Percentiles rank a stretch among this genome's conserved stretches.
Evolutionary conservation across 2,113 vertebrate species (phyloP).

Genomic region (Indicator indicator): DNA sequence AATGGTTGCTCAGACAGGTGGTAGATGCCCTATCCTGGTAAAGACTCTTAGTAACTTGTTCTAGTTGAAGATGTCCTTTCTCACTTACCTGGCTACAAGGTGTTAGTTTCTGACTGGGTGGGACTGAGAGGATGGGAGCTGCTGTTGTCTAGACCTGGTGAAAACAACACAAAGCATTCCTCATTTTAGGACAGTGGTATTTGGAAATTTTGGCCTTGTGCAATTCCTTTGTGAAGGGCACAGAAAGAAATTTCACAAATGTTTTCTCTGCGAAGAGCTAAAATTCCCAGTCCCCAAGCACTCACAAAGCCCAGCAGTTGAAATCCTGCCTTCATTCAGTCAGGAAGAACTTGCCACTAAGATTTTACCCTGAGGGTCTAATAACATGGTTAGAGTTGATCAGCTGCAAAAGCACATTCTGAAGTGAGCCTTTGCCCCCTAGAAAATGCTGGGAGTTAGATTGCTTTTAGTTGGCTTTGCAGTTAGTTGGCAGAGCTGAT

Average conservation of each 20-base stretch:
- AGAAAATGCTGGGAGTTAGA: not conserved
- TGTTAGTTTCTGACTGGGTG: not conserved
- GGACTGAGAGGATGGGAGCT: not conserved
- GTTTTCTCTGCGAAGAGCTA: not conserved
- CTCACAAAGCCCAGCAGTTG: not conserved
- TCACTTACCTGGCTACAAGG: not conserved
- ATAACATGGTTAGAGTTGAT: not conserved
- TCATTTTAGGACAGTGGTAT: rapidly evolving
- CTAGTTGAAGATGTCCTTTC: no score
- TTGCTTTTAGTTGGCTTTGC: not conserved
- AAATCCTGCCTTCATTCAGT: not conserved
- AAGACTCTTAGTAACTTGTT: no score
- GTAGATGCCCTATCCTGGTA: no score
- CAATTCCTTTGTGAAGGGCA: not conserved
- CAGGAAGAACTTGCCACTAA: not conserved
- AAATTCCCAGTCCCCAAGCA: rapidly evolving
- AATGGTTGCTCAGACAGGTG: no score
- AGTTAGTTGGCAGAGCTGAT: not conserved
- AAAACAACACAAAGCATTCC: not conserved
- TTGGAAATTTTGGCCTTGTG: not conserved
- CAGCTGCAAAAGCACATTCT: not conserved
- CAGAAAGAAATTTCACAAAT: not conserved
- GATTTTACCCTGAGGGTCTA: not conserved
- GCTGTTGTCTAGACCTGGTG: not conserved
- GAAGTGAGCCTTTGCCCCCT: not conserved